Evolutionary conservation across 1,140 invertebrate species (phyloP).

Genomic region (Diplogasteroides magnus): DNA sequence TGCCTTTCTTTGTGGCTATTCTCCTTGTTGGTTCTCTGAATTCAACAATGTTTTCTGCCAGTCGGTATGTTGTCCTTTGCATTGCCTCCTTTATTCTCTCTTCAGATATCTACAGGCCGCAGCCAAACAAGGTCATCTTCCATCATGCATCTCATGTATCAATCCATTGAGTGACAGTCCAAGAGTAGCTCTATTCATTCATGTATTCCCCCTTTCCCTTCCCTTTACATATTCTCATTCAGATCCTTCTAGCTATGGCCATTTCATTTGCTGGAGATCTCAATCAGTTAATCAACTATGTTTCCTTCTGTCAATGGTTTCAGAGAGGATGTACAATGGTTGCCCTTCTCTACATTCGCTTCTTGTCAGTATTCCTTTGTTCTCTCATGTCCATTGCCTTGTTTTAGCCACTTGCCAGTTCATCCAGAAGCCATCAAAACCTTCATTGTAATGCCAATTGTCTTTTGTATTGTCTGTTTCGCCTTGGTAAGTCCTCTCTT

Average conservation of each 20-base stretch:
- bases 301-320: conserved; percentile 21
- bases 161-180: conserved; percentile 26
- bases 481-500: conserved; percentile 7
- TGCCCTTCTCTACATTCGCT: conserved; percentile 19
- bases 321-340: conserved; percentile 21
- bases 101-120: conserved; percentile 26
- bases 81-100: no score
- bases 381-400: conserved; percentile 1
- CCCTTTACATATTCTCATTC: background rate
- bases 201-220: no score
- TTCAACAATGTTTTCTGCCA: conserved; percentile 34
- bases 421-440: conserved; percentile 26
- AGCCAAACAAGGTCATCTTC: conserved; percentile 12
- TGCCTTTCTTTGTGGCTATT: conserved; percentile 29
- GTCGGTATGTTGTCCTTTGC: conserved; percentile 17
- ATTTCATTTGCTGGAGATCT: conserved; percentile 29
- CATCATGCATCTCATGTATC: conserved; percentile 15
- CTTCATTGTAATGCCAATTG: conserved; percentile 29
- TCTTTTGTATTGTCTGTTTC: conserved; percentile 28
- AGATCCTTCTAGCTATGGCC: conserved; percentile 26
- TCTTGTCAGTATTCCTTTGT: background rate
- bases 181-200: conserved; percentile 28
- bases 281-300: conserved; percentile 16
- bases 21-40: conserved; percentile 32
- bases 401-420: conserved; percentile 13